Evolutionary conservation across 2,797 vertebrate genomes (phyloP).

Genomic region (Lerista edwardsae): DNA sequence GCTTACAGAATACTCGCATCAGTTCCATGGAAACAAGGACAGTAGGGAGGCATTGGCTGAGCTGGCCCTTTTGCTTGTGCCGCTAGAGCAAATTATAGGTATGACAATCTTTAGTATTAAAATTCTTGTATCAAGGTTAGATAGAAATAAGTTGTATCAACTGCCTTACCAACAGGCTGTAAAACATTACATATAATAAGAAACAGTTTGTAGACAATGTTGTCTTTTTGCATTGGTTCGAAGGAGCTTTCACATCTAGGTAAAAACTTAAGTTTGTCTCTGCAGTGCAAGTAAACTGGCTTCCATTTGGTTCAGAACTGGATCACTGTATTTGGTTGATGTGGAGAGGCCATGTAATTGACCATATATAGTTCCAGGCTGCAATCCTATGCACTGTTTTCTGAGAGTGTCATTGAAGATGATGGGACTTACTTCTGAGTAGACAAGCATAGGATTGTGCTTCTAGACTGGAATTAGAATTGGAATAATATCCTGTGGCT

Average conservation of each 20-base stretch:
- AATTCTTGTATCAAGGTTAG: background rate
- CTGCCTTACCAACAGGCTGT: background rate
- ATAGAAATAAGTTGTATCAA: background rate
- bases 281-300: background rate
- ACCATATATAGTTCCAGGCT: background rate
- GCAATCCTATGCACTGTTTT: no score
- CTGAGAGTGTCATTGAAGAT: no score
- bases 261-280: background rate
- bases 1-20: no score
- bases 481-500: background rate
- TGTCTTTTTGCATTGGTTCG: background rate
- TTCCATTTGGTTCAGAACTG: background rate
- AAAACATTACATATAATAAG: background rate
- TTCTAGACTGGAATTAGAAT: slow-evolving; percentile 8
- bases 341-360: background rate
- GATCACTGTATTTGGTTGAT: background rate
- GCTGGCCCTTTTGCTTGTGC: background rate
- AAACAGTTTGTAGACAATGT: background rate
- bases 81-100: background rate
- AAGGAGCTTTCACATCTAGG: background rate
- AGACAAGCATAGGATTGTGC: no score
- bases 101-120: background rate
- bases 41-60: no score
- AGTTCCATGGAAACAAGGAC: no score
- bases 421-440: no score